Evolutionary conservation across 2,797 vertebrate species (phyloP).

Genomic region (Siniperca scherzeri): DNA sequence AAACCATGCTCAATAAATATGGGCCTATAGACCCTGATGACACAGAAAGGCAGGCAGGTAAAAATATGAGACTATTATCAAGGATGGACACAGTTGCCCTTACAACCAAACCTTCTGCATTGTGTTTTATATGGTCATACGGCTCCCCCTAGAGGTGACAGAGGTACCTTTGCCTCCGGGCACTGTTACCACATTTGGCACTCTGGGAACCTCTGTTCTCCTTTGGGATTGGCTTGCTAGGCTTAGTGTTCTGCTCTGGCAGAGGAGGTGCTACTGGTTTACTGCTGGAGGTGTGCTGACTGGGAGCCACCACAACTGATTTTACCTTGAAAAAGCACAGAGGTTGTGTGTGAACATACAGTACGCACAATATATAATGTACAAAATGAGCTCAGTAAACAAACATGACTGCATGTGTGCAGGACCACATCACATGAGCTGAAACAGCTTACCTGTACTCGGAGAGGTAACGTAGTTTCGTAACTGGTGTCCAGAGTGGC

Average conservation of each 20-base stretch:
- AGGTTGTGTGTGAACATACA: not conserved
- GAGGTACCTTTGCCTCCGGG: conserved; percentile 43
- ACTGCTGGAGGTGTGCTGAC: not conserved
- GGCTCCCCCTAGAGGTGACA: conserved; percentile 49
- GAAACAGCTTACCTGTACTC: conserved; percentile 60
- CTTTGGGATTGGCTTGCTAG: not conserved
- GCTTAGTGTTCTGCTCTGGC: not conserved
- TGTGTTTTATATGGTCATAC: conserved; percentile 7
- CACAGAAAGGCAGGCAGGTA: not conserved
- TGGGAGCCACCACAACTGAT: conserved; percentile 62
- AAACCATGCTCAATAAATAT: not conserved
- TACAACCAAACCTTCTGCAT: not conserved
- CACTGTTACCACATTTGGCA: fast-evolving
- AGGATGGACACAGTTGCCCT: not conserved
- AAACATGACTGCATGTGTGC: not conserved
- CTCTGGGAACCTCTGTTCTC: not conserved
- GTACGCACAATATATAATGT: not conserved
- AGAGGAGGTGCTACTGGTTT: not conserved
- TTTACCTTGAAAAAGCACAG: conserved; percentile 67
- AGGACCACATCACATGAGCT: not conserved
- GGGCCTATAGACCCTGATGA: not conserved
- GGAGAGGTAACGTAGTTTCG: conserved; percentile 57
- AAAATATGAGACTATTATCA: not conserved
- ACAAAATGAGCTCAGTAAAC: not conserved
- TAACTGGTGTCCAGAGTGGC: conserved; percentile 22